Evolutionary conservation across 2,113 vertebrate species (phyloP).

Genomic region (Guaruba guarouba): DNA sequence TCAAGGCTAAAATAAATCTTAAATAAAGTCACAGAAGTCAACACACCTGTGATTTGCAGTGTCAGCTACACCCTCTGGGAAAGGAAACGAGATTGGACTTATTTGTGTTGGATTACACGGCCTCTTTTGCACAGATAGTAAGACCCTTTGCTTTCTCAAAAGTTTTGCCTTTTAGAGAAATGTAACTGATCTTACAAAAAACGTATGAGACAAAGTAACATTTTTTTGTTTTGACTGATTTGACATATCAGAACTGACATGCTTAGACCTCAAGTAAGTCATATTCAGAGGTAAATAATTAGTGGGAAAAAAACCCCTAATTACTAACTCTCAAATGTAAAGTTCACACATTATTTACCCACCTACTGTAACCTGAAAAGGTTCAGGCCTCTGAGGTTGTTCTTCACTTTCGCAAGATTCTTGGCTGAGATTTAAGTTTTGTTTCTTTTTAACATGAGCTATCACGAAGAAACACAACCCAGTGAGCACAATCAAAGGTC

Average conservation of each 20-base stretch:
- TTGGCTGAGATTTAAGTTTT: constrained; percentile 51
- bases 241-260: neutral
- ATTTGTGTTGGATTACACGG: neutral
- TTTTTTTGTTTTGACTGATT: neutral
- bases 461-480: constrained; percentile 81
- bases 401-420: constrained; percentile 68
- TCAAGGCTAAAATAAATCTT: neutral
- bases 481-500: constrained; percentile 78
- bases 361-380: constrained; percentile 79
- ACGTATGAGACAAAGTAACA: neutral
- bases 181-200: neutral
- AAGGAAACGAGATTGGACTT: neutral
- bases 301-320: neutral
- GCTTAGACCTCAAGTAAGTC: neutral
- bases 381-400: constrained; percentile 43
- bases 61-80: neutral
- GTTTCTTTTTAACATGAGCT: constrained; percentile 79
- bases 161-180: neutral
- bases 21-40: neutral
- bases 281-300: neutral
- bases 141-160: neutral
- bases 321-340: neutral
- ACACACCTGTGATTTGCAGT: neutral
- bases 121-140: neutral
- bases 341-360: constrained; percentile 19